Conservation (phyloP, 2,113 vertebrate genomes). For the Ciconia boyciana region DNA sequence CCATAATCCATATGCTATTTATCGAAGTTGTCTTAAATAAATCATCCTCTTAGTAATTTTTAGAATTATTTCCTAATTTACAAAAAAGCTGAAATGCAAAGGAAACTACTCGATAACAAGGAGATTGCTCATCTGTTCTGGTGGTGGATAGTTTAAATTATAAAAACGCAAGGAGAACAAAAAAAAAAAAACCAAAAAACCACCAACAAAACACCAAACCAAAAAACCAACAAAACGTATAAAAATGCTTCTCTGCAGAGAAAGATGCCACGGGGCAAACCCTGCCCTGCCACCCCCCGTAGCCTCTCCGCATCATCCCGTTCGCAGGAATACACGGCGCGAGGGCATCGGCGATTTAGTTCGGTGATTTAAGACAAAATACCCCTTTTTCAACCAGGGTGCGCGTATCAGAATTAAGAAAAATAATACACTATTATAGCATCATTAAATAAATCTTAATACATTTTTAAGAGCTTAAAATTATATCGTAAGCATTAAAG, state of each 20-base stretch:
- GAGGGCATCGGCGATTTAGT: not conserved
- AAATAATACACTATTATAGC: slow-evolving; percentile 47
- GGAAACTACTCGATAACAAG: slow-evolving; percentile 74
- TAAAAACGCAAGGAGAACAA: slow-evolving; percentile 32
- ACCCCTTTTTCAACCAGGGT: slow-evolving; percentile 4
- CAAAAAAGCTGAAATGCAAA: slow-evolving; percentile 87
- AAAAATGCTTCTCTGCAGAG: slow-evolving; percentile 67
- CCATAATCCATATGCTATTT: slow-evolving; percentile 83
- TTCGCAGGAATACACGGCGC: not conserved
- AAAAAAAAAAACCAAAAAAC: not conserved
- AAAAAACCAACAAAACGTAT: slow-evolving; percentile 39
- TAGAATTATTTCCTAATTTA: slow-evolving; percentile 88
- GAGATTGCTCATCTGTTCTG: slow-evolving; percentile 46
- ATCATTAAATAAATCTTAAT: slow-evolving; percentile 53
- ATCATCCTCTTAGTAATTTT: slow-evolving; percentile 87
- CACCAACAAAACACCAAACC: not conserved
- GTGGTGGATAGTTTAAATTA: slow-evolving; percentile 57
- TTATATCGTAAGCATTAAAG: slow-evolving; percentile 51
- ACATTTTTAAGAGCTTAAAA: slow-evolving; percentile 60
- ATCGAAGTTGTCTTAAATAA: slow-evolving; percentile 88
- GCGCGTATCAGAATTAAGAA: not conserved
- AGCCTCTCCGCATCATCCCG: not conserved
- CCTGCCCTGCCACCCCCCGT: not conserved
- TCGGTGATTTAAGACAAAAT: slow-evolving; percentile 39
- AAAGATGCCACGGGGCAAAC: not conserved